Base-by-base conservation (phyloP, 1,140 invertebrate genomes). In the Schlechtendalia chinensis region DNA sequence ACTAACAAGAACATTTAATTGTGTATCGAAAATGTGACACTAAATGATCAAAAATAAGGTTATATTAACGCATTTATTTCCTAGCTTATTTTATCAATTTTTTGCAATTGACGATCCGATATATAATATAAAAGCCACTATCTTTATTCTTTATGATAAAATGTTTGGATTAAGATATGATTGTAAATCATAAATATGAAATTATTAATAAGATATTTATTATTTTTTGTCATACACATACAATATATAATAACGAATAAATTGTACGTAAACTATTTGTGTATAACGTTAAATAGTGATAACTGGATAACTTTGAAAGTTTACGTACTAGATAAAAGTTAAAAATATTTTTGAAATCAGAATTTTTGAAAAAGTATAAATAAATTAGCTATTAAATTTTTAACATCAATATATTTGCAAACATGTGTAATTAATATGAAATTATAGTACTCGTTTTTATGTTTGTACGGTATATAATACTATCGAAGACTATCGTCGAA, bases 41-140 rank as follows among this genome's bases (percentile, higher is more conserved):
- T 59, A 59, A 59, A 59, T 16, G 12, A 59, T 27, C 24, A 59
- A 59, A 59, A 59, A 27, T 16, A 59, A 29, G 58, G 24, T 59
- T 27, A 16, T 27, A 59, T 59, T 27, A 59, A 59, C 24, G 27
- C 58, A 59, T 27, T 59, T 59, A 59, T 16, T 4, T 59, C 58
- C 58, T 11, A 59, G 24, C 58, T 59, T 59, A 27, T 59, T 59
- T 59, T 59, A 59, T 59, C 58, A 59, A 24, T 29, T 59, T 59
- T 59, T n/a, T n/a, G n/a, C n/a, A n/a, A n/a, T n/a, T n/a, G n/a
- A n/a, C n/a, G n/a, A n/a, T n/a, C n/a, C n/a, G n/a, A n/a, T n/a
- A n/a, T n/a, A n/a, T n/a, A n/a, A n/a, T n/a, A n/a, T n/a, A n/a
- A n/a, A n/a, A n/a, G n/a, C n/a, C 29, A 8, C 59, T 58, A 58